phyloP scores from a whole-genome alignment of 2,888 invertebrate genomes.

The Strigamia maritima region DNA sequence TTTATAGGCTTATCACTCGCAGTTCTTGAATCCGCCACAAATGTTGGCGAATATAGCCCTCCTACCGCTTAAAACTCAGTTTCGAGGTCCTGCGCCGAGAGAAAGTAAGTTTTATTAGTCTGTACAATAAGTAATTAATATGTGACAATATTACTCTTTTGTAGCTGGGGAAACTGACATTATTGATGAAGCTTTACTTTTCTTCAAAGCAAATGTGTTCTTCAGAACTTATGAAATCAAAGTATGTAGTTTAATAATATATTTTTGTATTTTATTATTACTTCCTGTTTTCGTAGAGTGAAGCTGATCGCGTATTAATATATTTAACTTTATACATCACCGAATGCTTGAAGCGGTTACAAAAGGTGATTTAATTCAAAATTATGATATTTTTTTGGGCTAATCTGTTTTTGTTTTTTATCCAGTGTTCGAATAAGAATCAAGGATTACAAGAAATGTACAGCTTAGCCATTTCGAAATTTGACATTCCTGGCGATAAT shows the following conservation, averaged over 20 bases:
- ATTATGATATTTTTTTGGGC: background rate
- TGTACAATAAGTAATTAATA: background rate
- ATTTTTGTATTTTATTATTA: background rate
- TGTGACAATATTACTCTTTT: background rate
- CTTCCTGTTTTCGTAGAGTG: conserved; percentile 63
- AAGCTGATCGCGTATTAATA: conserved; percentile 92
- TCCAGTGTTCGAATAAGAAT: conserved; percentile 74
- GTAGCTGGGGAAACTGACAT: conserved; percentile 75
- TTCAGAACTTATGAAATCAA: conserved; percentile 98
- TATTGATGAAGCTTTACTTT: conserved; percentile 94
- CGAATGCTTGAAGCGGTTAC: conserved; percentile 91
- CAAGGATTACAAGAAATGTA: conserved; percentile 93
- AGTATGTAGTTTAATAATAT: conserved; percentile 62
- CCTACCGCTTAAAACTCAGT: conserved; percentile 82
- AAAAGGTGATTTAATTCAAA: conserved; percentile 60
- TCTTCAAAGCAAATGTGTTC: conserved; percentile 98
- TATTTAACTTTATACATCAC: conserved; percentile 96
- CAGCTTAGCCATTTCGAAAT: conserved; percentile 86
- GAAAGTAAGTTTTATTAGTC: conserved; percentile 46
- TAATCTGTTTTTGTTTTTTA: background rate
- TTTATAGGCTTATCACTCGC: conserved; percentile 90
- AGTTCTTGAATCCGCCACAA: conserved; percentile 67
- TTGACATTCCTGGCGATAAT: conserved; percentile 93
- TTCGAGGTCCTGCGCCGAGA: conserved; percentile 85
- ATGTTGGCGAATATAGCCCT: conserved; percentile 89